Evolutionary conservation across 2,888 invertebrate species (phyloP).

Genomic region (Andrena fulva): DNA sequence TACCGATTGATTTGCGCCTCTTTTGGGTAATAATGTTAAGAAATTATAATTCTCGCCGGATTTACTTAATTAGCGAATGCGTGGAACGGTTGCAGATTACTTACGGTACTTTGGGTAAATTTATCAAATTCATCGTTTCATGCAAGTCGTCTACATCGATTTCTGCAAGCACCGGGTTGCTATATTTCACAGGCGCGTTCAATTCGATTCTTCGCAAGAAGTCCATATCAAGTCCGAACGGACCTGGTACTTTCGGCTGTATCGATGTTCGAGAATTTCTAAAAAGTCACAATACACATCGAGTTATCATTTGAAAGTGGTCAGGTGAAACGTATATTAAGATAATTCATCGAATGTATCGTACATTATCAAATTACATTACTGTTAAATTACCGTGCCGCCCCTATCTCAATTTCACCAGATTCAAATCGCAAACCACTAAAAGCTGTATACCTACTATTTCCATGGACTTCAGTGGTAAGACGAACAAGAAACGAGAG

Average conservation of each 20-base stretch:
- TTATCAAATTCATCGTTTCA: slow-evolving; percentile 73
- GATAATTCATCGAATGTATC: background rate
- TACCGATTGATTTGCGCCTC: too few relatives aligned
- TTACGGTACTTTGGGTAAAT: slow-evolving; percentile 74
- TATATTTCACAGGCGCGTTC: slow-evolving; percentile 80
- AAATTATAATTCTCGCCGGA: too few relatives aligned
- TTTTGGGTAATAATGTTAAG: too few relatives aligned
- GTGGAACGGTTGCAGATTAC: slow-evolving; percentile 38
- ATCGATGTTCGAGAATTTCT: slow-evolving; percentile 68
- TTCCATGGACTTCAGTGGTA: background rate
- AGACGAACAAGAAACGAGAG: background rate
- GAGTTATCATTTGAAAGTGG: background rate
- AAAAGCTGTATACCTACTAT: background rate
- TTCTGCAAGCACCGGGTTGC: slow-evolving; percentile 84
- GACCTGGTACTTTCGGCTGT: slow-evolving; percentile 87
- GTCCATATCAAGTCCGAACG: slow-evolving; percentile 92
- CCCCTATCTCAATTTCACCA: background rate
- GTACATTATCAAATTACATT: background rate
- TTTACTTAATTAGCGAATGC: too few relatives aligned
- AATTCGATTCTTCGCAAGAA: slow-evolving; percentile 89
- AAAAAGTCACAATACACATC: slow-evolving; percentile 11
- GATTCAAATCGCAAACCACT: slow-evolving; percentile 2
- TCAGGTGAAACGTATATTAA: background rate
- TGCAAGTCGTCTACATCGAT: slow-evolving; percentile 77
- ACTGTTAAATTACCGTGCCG: background rate